Evolutionary conservation across 2,113 vertebrate genomes (phyloP).

Genomic region (Anarrhichthys ocellatus): DNA sequence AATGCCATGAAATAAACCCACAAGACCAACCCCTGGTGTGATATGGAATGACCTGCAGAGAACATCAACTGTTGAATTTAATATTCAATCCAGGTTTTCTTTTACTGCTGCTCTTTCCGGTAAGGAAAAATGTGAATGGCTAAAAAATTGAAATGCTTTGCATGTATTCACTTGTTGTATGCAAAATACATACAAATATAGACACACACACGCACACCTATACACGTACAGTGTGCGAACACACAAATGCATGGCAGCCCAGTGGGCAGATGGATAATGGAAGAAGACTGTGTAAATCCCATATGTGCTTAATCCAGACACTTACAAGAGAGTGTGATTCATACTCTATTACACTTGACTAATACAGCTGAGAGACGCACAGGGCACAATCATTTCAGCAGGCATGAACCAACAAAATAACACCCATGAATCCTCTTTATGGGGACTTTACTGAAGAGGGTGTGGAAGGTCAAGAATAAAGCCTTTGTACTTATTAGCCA

Average conservation of each 20-base stretch:
- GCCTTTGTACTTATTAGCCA: constrained; percentile 69
- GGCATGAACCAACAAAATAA: constrained; percentile 68
- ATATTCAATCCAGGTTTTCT: constrained; percentile 57
- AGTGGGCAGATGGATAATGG: constrained; percentile 66
- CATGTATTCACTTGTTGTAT: constrained; percentile 30
- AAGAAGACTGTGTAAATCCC: constrained; percentile 77
- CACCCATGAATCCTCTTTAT: constrained; percentile 75
- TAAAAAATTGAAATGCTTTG: constrained; percentile 48
- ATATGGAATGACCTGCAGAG: constrained; percentile 73
- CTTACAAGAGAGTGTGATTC: constrained; percentile 81
- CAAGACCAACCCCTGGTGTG: constrained; percentile 65
- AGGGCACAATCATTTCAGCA: constrained; percentile 67
- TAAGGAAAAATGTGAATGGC: constrained; percentile 44
- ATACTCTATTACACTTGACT: constrained; percentile 79
- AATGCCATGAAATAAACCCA: constrained; percentile 70
- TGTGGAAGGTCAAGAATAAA: constrained; percentile 69
- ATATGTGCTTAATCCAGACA: constrained; percentile 80
- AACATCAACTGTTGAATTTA: constrained; percentile 67
- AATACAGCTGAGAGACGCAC: constrained; percentile 70
- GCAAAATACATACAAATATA: constrained; percentile 30
- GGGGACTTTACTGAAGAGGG: constrained; percentile 58
- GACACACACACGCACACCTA: constrained; percentile 3
- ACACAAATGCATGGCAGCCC: constrained; percentile 44
- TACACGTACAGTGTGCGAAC: not conserved
- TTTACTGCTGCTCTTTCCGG: constrained; percentile 45